These are phyloP conservation scores for Spea hammondii DNA, from an alignment of 2,797 vertebrate genomes.

Conservation along the genomic window DNA sequence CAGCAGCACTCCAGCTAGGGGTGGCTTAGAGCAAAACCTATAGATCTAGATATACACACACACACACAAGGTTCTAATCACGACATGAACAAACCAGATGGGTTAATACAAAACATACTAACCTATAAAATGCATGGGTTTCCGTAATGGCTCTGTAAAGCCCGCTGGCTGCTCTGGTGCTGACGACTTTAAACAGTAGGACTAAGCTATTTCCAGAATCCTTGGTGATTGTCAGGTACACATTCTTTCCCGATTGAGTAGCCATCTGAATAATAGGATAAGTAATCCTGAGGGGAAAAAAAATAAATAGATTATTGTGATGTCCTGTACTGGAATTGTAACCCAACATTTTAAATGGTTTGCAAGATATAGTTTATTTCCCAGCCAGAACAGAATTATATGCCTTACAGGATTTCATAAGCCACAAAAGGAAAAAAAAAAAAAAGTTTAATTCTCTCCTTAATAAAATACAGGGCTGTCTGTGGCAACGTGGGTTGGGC, in stretches of 20 bases:
- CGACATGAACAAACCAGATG: neutral
- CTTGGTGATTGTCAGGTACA: slow-evolving; percentile 92
- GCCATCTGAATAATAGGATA: slow-evolving; percentile 97
- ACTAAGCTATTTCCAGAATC: slow-evolving; percentile 90
- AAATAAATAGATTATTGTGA: neutral
- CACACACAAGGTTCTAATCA: too few relatives aligned
- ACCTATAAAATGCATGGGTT: slow-evolving; percentile 98
- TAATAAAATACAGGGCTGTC: too few relatives aligned
- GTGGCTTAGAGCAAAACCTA: too few relatives aligned
- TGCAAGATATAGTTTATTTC: too few relatives aligned
- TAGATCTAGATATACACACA: too few relatives aligned
- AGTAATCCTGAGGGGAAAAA: slow-evolving; percentile 74
- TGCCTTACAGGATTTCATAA: too few relatives aligned
- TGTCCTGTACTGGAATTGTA: neutral
- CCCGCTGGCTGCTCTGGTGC: slow-evolving; percentile 92
- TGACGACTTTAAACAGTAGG: slow-evolving; percentile 94
- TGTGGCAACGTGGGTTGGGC: too few relatives aligned
- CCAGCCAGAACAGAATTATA: too few relatives aligned
- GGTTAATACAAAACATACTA: slow-evolving; percentile 46
- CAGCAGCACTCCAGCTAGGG: too few relatives aligned
- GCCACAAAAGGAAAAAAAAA: too few relatives aligned
- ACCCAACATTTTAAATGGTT: neutral
- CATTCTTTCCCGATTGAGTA: slow-evolving; percentile 95
- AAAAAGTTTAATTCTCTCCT: too few relatives aligned
- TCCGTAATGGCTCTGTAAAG: slow-evolving; percentile 96